A percentile compares a stretch with the other conserved stretches of the same genome.
Evolutionary conservation across 2,888 invertebrate genomes (phyloP).

Genomic region (Drosophila anomalata): DNA sequence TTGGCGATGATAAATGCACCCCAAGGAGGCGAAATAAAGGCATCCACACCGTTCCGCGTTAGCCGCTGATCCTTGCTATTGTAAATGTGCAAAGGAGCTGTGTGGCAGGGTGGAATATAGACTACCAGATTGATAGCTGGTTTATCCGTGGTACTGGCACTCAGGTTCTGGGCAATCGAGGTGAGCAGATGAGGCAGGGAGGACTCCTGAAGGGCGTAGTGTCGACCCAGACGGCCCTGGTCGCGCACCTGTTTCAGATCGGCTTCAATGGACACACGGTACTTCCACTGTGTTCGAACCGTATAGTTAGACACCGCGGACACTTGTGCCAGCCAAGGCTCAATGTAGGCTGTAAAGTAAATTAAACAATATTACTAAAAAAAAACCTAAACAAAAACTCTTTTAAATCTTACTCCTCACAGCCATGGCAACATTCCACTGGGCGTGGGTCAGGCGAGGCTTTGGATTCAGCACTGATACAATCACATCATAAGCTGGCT

Average conservation of each 20-base stretch:
- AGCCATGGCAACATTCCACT: slow-evolving; percentile 89
- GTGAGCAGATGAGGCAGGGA: slow-evolving; percentile 93
- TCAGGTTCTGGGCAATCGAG: slow-evolving; percentile 93
- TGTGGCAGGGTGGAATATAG: slow-evolving; percentile 90
- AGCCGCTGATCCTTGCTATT: slow-evolving; percentile 84
- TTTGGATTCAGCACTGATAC: slow-evolving; percentile 93
- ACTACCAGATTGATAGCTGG: slow-evolving; percentile 94
- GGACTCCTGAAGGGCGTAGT: slow-evolving; percentile 88
- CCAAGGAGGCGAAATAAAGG: slow-evolving; percentile 94
- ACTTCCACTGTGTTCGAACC: slow-evolving; percentile 95
- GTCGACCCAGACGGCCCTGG: slow-evolving; percentile 85
- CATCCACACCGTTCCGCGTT: slow-evolving; percentile 85
- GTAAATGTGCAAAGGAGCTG: slow-evolving; percentile 90
- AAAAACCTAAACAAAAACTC: background rate
- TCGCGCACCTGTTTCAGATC: slow-evolving; percentile 87
- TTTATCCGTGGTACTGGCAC: slow-evolving; percentile 91
- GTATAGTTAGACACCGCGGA: slow-evolving; percentile 90
- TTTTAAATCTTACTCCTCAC: slow-evolving; percentile 86
- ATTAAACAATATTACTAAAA: background rate
- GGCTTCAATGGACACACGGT: slow-evolving; percentile 91
- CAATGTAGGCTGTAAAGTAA: slow-evolving; percentile 88
- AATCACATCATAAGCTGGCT: slow-evolving; percentile 90
- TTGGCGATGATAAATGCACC: slow-evolving; percentile 93
- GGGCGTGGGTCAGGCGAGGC: slow-evolving; percentile 88
- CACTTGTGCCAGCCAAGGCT: slow-evolving; percentile 90